Conservation (phyloP, 1,140 invertebrate genomes). For the Pomacea maculata region DNA sequence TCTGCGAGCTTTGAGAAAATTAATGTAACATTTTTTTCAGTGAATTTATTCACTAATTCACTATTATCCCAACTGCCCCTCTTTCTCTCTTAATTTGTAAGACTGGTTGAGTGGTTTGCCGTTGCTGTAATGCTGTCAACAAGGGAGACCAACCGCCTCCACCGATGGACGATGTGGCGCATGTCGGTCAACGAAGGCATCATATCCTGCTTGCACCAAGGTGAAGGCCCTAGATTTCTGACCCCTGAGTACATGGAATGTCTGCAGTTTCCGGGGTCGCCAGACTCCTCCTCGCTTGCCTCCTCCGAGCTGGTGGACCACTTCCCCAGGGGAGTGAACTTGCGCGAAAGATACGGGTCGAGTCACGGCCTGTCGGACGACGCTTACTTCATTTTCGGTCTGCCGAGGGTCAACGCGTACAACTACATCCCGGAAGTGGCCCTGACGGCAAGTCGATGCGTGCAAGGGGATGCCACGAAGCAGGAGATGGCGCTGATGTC, state of each 20-base stretch:
- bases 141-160: conserved; percentile 18
- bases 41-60: background rate
- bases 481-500: background rate
- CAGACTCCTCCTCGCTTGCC: background rate
- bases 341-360: conserved; percentile 16
- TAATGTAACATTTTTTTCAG: background rate
- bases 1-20: background rate
- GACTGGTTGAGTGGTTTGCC: background rate
- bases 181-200: conserved; percentile 23
- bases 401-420: conserved; percentile 10
- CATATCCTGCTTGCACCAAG: conserved; percentile 3
- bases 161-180: conserved; percentile 24
- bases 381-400: conserved; percentile 25
- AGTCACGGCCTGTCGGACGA: conserved; percentile 17
- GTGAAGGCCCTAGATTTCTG: background rate
- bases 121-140: background rate
- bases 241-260: conserved; percentile 1
- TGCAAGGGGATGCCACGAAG: conserved; percentile 8
- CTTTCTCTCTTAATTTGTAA: background rate
- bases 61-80: background rate
- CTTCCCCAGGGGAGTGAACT: conserved; percentile 12
- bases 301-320: background rate
- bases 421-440: conserved; percentile 21
- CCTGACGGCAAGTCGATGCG: conserved; percentile 9
- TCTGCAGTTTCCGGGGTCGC: no score